Conservation (phyloP, 2,888 invertebrate genomes). For the Nowickia ferox region DNA sequence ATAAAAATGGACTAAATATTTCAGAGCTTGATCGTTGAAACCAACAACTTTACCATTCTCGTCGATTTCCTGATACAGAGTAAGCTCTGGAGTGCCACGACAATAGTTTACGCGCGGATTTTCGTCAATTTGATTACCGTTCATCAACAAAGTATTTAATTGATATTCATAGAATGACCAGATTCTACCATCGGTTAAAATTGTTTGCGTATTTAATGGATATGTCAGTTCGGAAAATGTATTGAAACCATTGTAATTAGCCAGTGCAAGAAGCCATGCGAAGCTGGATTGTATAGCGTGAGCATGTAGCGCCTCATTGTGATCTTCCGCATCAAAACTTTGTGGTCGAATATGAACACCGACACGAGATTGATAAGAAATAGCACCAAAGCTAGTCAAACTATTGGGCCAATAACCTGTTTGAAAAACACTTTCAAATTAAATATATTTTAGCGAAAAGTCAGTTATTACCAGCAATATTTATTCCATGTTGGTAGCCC, state of each 20-base stretch:
- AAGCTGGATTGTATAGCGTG: conserved; percentile 92
- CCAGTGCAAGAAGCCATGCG: conserved; percentile 91
- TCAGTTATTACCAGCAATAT: conserved; percentile 87
- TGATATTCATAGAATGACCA: conserved; percentile 96
- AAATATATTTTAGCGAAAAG: neutral
- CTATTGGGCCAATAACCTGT: conserved; percentile 94
- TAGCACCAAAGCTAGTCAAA: conserved; percentile 88
- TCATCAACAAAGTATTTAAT: conserved; percentile 91
- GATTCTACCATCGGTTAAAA: conserved; percentile 93
- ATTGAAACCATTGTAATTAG: conserved; percentile 94
- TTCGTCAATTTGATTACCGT: conserved; percentile 85
- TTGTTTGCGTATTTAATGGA: conserved; percentile 93
- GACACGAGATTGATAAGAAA: conserved; percentile 89
- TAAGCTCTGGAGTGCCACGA: conserved; percentile 89
- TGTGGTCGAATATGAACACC: conserved; percentile 84
- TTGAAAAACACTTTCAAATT: conserved; percentile 5
- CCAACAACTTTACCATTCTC: conserved; percentile 88
- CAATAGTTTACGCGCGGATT: conserved; percentile 91
- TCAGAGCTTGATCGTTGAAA: conserved; percentile 91
- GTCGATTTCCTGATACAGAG: conserved; percentile 90
- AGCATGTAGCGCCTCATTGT: conserved; percentile 87
- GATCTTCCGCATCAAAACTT: conserved; percentile 84
- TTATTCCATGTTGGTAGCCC: conserved; percentile 87
- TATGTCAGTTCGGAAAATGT: conserved; percentile 95
- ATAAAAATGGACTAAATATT: conserved; percentile 89